Evolutionary conservation across 2,888 invertebrate species (phyloP), one percentile per base, ranked within the genome.

Genomic region (Rhagonycha lutea): DNA sequence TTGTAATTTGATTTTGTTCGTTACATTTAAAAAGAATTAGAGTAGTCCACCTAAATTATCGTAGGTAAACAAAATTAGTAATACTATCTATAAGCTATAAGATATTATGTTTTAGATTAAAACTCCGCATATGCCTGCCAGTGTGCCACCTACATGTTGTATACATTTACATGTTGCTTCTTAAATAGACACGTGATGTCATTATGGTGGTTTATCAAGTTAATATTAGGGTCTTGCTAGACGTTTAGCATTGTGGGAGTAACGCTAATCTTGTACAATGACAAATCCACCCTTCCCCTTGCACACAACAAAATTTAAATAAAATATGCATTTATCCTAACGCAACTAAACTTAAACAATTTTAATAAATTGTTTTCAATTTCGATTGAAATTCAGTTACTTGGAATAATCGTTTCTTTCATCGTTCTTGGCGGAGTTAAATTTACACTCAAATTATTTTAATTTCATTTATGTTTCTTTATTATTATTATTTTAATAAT

Each of bases 161-260:
- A 63, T 32, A 70, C 70, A 70, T 70, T 70, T 63, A 70, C 70
- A 70, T 70, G 70, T 62, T 70, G 70, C 70, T 70, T 62, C 70
- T 62, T 70, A 70, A 70, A 70, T 70, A 70, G 70, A 62, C 70
- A 62, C 70, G 70, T 70, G 70, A 70, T 70, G 63, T 63, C 70
- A 70, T 70, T 47, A 65, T 70, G 70, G 70, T 70, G 70, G 70
- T 70, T 70, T 70, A 70, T 70, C 32, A 70, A 70, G 70, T 62
- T 61, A 63, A 70, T 62, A 70, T 62, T 70, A 62, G 70, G 70
- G 70, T 70, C 63, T 70, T 70, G 61, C 26, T 62, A 70, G 70
- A 70, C 63, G 62, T 62, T 70, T 29, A 63, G 63, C 29, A 28
- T 70, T 32, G 70, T 70, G 32, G 70, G 70, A 62, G 70, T 70